Conservation (phyloP, 2,113 vertebrate species). For the Ursus arctos region DNA sequence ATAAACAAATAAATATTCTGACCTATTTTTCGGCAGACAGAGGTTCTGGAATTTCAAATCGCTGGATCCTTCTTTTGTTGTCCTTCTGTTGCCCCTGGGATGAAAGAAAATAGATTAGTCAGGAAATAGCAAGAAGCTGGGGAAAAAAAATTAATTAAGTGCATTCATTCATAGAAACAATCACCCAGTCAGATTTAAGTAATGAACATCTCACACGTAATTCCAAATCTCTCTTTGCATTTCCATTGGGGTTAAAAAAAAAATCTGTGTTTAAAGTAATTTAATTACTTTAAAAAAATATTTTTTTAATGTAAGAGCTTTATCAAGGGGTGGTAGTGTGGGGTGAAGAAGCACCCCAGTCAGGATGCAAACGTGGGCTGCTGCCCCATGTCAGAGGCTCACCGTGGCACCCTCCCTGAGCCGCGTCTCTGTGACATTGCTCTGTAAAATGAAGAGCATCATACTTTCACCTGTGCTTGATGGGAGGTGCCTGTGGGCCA, state of each 20-base stretch:
- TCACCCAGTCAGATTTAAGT: conserved; percentile 31
- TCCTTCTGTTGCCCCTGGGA: conserved; percentile 80
- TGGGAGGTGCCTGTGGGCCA: not conserved
- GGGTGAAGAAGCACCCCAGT: not conserved
- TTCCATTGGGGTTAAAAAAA: conserved; percentile 34
- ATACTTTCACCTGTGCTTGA: rapidly evolving
- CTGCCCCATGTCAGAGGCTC: rapidly evolving
- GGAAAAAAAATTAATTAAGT: conserved; percentile 65
- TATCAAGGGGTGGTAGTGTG: rapidly evolving
- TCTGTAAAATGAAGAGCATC: not conserved
- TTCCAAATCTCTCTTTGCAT: conserved; percentile 52
- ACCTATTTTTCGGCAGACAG: conserved; percentile 83
- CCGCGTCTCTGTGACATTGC: rapidly evolving
- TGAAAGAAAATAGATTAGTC: conserved; percentile 70
- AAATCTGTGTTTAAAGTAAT: conserved; percentile 18
- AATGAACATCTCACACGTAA: not conserved
- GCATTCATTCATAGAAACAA: conserved; percentile 69
- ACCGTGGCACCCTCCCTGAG: rapidly evolving
- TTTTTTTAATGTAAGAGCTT: not conserved
- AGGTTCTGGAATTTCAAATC: conserved; percentile 77
- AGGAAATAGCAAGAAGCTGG: conserved; percentile 40
- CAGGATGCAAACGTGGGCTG: rapidly evolving
- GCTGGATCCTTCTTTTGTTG: not conserved
- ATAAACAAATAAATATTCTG: conserved; percentile 79
- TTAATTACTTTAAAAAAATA: not conserved